A percentile compares a stretch with the other conserved stretches of the same genome.
Conservation (phyloP, 2,113 vertebrate genomes). For the Rhegmatorhina hoffmannsi region DNA sequence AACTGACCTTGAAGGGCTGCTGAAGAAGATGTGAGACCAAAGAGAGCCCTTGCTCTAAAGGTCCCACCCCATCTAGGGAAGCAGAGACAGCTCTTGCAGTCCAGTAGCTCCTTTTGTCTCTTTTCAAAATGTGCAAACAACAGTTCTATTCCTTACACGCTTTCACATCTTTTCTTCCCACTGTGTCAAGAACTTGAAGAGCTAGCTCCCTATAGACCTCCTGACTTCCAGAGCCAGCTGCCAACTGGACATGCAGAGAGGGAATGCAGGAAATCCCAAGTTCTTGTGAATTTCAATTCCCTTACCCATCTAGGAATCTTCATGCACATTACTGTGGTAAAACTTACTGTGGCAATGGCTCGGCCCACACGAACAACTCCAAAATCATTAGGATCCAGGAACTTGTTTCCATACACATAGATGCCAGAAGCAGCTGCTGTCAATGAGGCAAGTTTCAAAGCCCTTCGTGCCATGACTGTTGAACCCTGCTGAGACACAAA, state of each 20-base stretch:
- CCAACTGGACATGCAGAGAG: not conserved
- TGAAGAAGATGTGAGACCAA: not conserved
- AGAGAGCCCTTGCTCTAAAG: not conserved
- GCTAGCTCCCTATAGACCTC: not conserved
- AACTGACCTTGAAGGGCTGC: not conserved
- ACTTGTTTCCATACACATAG: constrained; percentile 80
- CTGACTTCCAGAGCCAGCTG: not conserved
- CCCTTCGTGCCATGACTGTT: constrained; percentile 81
- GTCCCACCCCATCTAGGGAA: not conserved
- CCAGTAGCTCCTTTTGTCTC: not conserved
- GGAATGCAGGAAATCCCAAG: not conserved
- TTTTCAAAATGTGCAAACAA: not conserved
- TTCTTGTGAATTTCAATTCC: not conserved
- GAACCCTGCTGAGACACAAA: constrained; percentile 69
- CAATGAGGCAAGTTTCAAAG: constrained; percentile 83
- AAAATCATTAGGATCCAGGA: constrained; percentile 87
- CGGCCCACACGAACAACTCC: constrained; percentile 89
- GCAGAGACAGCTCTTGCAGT: not conserved
- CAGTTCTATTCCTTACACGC: not conserved
- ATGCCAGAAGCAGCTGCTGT: constrained; percentile 84
- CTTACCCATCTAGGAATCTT: not conserved
- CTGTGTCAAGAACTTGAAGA: not conserved
- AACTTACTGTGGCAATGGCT: constrained; percentile 88
- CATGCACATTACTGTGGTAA: not conserved
- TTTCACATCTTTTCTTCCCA: not conserved